Evolutionary conservation across 2,888 invertebrate species (phyloP).

Genomic region (Elegia similella): DNA sequence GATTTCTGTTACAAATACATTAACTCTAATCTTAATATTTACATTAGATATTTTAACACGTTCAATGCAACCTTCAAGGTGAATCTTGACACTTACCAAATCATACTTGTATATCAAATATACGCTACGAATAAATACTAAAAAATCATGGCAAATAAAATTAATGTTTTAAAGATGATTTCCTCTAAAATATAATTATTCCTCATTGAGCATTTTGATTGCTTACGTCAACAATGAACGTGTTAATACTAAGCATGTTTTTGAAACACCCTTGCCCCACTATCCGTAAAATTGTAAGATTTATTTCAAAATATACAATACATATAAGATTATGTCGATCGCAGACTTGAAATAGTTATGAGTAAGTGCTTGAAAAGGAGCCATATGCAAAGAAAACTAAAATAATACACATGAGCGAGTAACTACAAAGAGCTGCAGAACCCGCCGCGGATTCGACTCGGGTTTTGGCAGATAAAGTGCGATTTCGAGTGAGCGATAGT

Average conservation of each 20-base stretch:
- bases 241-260: constrained; percentile 16
- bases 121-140: constrained; percentile 11
- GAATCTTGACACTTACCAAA: background rate
- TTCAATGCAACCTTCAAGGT: constrained; percentile 17
- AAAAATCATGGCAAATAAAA: constrained; percentile 1
- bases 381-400: constrained; percentile 21
- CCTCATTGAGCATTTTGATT: constrained; percentile 5
- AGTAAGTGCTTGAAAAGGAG: constrained; percentile 10
- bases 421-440: constrained; percentile 51
- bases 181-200: constrained; percentile 7
- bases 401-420: constrained; percentile 40
- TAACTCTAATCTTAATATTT: constrained; percentile 58
- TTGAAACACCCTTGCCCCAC: background rate
- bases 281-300: constrained; percentile 6
- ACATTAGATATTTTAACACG: constrained; percentile 41
- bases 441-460: constrained; percentile 53
- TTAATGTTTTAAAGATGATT: background rate
- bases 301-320: constrained; percentile 1
- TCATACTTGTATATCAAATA: constrained; percentile 10
- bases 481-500: constrained; percentile 77
- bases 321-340: background rate
- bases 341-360: constrained; percentile 9
- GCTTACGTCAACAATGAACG: constrained; percentile 11
- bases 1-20: constrained; percentile 67
- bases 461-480: constrained; percentile 76